These are phyloP conservation scores for Anguilla rostrata DNA, from an alignment of 2,113 vertebrate genomes.

Conservation along the genomic window DNA sequence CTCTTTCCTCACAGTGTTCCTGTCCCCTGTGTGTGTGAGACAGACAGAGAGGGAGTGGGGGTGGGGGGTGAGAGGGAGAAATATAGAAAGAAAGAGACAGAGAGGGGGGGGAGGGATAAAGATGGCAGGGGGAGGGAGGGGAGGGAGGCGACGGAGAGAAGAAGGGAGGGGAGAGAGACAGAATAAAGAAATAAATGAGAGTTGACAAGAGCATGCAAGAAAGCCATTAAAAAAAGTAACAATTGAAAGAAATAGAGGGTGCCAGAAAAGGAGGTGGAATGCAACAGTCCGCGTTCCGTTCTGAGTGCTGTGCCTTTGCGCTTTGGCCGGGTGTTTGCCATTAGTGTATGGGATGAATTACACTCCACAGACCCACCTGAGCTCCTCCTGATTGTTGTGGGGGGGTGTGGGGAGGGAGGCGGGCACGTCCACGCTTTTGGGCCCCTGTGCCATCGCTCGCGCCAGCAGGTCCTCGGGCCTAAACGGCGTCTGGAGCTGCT, in stretches of 20 bases:
- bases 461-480: slow-evolving; percentile 80
- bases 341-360: no score
- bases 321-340: no score
- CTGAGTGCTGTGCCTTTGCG: no score
- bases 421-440: slow-evolving; percentile 90
- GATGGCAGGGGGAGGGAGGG: neutral
- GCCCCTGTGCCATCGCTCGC: slow-evolving; percentile 79
- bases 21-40: slow-evolving; percentile 70
- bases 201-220: no score
- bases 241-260: no score
- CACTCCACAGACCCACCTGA: slow-evolving; percentile 70
- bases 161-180: neutral
- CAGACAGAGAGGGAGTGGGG: slow-evolving; percentile 3
- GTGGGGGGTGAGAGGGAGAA: neutral
- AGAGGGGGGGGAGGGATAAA: no score
- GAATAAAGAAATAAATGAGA: no score
- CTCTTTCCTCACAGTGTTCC: slow-evolving; percentile 77
- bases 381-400: slow-evolving; percentile 94
- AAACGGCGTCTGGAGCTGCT: slow-evolving; percentile 85
- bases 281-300: no score
- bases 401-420: slow-evolving; percentile 94
- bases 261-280: no score
- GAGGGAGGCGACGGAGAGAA: neutral
- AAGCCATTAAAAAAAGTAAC: no score
- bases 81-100: neutral